A percentile compares a stretch with the other conserved stretches of the same genome.
Evolutionary conservation across 2,113 vertebrate species (phyloP).

Genomic region (Gopherus evgoodei): DNA sequence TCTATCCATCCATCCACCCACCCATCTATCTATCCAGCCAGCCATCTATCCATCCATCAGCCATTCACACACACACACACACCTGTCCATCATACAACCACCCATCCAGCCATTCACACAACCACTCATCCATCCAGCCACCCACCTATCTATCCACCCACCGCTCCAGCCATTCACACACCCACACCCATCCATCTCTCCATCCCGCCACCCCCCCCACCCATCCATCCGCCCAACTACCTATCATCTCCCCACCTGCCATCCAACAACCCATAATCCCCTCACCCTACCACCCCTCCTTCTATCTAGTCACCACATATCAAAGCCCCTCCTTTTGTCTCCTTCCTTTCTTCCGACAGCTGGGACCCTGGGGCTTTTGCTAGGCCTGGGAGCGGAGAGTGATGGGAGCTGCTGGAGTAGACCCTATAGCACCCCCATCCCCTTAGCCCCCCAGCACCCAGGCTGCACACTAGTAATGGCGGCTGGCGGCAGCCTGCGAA

Average conservation of each 20-base stretch:
- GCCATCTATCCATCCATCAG: neutral
- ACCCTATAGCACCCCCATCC: no score
- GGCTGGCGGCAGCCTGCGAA: neutral
- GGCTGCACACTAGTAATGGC: no score
- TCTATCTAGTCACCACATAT: neutral
- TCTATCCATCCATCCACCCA: fast-evolving
- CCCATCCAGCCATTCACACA: no score
- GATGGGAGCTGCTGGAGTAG: neutral
- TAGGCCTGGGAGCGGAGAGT: neutral
- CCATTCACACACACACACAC: no score
- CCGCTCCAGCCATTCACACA: no score
- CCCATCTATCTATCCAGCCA: neutral
- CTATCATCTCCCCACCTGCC: no score
- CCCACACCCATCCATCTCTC: neutral
- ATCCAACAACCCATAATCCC: no score
- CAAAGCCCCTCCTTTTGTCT: neutral
- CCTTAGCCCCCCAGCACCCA: neutral
- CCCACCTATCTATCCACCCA: no score
- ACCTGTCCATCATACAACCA: neutral
- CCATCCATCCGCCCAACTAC: neutral
- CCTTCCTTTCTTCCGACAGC: no score
- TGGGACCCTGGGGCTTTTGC: neutral
- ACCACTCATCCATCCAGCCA: no score
- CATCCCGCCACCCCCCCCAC: neutral
- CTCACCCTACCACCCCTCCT: neutral